phyloP scores from a whole-genome alignment of 2,797 vertebrate species.

The Karalla daura region DNA sequence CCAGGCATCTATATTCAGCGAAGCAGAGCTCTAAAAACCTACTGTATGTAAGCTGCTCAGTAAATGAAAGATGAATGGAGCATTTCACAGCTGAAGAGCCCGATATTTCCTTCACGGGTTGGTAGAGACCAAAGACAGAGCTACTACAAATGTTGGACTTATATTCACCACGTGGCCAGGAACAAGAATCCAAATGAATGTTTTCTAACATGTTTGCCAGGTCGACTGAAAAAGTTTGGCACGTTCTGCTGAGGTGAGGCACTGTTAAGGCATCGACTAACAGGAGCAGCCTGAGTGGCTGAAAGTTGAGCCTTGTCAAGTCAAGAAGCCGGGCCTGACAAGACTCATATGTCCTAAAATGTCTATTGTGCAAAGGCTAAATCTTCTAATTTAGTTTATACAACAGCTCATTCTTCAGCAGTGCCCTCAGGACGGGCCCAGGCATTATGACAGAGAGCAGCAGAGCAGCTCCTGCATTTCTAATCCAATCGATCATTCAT shows the following conservation, averaged over 20 bases:
- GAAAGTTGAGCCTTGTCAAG: not conserved
- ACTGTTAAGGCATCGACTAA: not conserved
- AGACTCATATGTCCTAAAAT: constrained; percentile 6
- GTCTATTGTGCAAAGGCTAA: not conserved
- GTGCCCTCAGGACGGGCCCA: not conserved
- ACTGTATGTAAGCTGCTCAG: not conserved
- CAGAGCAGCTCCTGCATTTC: constrained; percentile 1
- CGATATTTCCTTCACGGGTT: not conserved
- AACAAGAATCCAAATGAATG: not conserved
- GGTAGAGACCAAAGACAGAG: not conserved
- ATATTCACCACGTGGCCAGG: not conserved
- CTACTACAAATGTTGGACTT: not conserved
- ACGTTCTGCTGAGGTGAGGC: not conserved
- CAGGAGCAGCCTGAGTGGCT: not conserved
- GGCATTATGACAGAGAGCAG: not conserved
- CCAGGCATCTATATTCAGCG: not conserved
- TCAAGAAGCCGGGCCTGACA: constrained; percentile 1
- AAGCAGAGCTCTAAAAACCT: not conserved
- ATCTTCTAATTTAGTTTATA: not conserved
- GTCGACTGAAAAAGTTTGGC: not conserved
- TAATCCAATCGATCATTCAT: not conserved
- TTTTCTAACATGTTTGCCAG: not conserved
- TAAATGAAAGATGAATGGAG: not conserved
- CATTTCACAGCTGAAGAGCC: not conserved
- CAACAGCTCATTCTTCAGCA: not conserved